Conservation (phyloP, 2,888 invertebrate genomes). For the Eupithecia exiguata region DNA sequence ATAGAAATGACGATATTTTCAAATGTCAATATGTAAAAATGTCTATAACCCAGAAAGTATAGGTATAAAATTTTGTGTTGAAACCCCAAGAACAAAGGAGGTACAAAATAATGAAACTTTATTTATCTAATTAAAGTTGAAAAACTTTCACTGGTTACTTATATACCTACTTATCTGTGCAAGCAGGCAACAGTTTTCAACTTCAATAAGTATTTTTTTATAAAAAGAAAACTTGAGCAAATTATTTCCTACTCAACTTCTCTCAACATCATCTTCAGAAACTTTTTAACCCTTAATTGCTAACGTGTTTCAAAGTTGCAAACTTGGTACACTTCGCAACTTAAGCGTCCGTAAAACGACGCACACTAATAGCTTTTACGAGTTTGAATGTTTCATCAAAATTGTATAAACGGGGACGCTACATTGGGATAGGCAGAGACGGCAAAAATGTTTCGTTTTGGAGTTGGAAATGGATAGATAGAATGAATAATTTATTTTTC, state of each 20-base stretch:
- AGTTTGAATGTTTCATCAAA: slow-evolving; percentile 40
- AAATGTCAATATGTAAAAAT: too few species aligned
- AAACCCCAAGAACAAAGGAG: not conserved
- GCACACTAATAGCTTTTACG: slow-evolving; percentile 34
- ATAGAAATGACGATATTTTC: too few species aligned
- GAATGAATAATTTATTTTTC: too few species aligned
- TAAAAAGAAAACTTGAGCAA: slow-evolving; percentile 2
- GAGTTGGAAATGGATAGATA: not conserved
- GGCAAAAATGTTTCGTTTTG: not conserved
- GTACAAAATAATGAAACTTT: not conserved
- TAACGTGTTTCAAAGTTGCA: slow-evolving; percentile 24
- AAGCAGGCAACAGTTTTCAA: not conserved
- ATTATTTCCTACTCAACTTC: slow-evolving; percentile 9
- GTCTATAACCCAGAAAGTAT: too few species aligned
- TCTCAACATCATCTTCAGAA: slow-evolving; percentile 6
- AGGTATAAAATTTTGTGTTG: too few species aligned
- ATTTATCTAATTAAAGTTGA: not conserved
- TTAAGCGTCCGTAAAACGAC: slow-evolving; percentile 26
- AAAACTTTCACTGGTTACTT: not conserved
- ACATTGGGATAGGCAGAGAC: not conserved
- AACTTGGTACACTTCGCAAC: slow-evolving; percentile 21
- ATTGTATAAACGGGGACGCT: slow-evolving; percentile 28
- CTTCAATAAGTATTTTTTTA: not conserved
- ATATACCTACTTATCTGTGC: not conserved
- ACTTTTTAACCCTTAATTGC: slow-evolving; percentile 15